Base-by-base conservation (phyloP, 1,140 invertebrate genomes). In the Acromyrmex heyeri region DNA sequence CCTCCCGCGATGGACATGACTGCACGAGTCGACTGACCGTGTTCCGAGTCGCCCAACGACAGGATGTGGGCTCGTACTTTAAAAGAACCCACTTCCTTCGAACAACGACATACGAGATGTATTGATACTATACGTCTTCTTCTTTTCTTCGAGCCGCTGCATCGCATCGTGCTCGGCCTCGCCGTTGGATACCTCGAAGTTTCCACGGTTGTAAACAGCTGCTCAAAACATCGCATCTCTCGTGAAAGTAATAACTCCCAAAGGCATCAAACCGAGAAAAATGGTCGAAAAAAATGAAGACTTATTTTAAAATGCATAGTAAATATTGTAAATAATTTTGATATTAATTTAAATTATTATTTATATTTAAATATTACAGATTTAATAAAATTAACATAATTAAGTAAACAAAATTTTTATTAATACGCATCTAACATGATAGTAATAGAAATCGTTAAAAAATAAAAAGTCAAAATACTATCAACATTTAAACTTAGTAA, bases 21-120 rank as follows among this genome's bases (percentile, higher is more conserved):
- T 48, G 24, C n/a, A 55, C 48, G 48, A 18, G 48, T n/a, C 59
- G 38, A 30, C 38, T 61, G 44, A n/a, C 14, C 24, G 24, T 82
- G 44, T 24, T 44, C 14, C 53, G 67, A 73, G 79, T 14, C 79
- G 79, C 5, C n/a, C 67, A 59, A 61, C 57, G 75, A 48, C 72
- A 85, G 83, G 83, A 85, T 85, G 83, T 85, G 83, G 83, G 73
- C 64, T 77, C 83, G 83, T 65, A 64, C 83, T 85, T 79, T 64
- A 85, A 85, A 78, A 76, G 83, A 85, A 90, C 90, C 92, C 92
- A 93, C 93, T 93, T 93, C 93, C 93, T 93, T 87, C 88, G 88
- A 89, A 75, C 73, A 21, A 86, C 88, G 93, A 93, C 93, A 93
- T 91, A 87, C 85, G 93, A 93, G 93, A 90, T 87, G 89, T 73